Evolutionary conservation across 2,113 vertebrate species (phyloP).

Genomic region (Oreotrochilus melanogaster): DNA sequence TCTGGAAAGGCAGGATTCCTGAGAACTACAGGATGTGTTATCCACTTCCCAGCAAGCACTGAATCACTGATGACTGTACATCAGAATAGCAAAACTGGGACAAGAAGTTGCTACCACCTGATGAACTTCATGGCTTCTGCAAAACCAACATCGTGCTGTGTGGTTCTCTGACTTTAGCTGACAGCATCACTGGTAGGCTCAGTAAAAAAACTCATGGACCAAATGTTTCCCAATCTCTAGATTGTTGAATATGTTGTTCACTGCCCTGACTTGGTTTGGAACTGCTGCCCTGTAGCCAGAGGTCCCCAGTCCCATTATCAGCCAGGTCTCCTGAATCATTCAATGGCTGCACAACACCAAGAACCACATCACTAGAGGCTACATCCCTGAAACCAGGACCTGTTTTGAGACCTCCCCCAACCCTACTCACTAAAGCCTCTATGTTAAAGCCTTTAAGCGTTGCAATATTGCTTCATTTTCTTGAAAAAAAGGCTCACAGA

Average conservation of each 20-base stretch:
- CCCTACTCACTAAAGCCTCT: rapidly evolving
- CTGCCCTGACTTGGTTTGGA: neutral
- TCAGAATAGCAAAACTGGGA: neutral
- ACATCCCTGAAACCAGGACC: neutral
- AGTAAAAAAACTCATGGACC: neutral
- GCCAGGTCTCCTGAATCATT: neutral
- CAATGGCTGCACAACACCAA: neutral
- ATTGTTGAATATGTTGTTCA: neutral
- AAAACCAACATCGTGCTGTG: neutral
- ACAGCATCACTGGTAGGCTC: neutral
- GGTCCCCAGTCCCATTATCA: neutral
- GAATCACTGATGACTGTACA: neutral
- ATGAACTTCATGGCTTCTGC: neutral
- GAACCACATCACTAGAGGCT: neutral
- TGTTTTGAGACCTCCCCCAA: neutral
- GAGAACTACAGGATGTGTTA: rapidly evolving
- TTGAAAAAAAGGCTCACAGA: neutral
- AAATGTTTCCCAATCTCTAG: neutral
- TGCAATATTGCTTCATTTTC: neutral
- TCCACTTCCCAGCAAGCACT: neutral
- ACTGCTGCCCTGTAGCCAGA: neutral
- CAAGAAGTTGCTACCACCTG: neutral
- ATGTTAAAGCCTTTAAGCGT: neutral
- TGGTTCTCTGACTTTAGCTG: neutral
- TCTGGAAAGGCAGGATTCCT: neutral